Conservation (phyloP, 1,140 invertebrate species). For the Conus betulinus region DNA sequence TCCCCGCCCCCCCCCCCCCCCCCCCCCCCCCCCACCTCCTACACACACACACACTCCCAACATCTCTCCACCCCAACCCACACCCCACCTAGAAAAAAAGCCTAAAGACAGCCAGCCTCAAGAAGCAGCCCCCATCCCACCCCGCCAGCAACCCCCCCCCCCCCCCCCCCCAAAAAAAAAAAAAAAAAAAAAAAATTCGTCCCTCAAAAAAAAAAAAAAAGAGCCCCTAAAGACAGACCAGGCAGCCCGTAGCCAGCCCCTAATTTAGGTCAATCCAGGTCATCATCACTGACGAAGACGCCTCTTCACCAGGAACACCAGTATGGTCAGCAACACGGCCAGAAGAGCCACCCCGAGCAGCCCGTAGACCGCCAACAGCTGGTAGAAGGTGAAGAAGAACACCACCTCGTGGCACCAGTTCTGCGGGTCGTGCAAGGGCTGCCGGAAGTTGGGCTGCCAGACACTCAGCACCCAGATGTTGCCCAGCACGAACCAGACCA, state of each 20-base stretch:
- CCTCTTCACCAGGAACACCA: slow-evolving; percentile 14
- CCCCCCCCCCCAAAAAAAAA: not conserved
- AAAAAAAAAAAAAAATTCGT: not conserved
- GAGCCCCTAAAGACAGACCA: not conserved
- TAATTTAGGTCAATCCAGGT: too few species aligned
- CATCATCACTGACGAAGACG: not conserved
- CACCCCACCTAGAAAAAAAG: too few species aligned
- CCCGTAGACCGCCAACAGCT: slow-evolving; percentile 83
- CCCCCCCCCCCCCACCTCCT: too few species aligned
- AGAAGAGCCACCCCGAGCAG: slow-evolving; percentile 74
- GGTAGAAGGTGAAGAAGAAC: slow-evolving; percentile 76
- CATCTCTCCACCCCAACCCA: too few species aligned
- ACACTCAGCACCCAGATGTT: slow-evolving; percentile 63
- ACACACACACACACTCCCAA: too few species aligned
- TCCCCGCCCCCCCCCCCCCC: too few species aligned
- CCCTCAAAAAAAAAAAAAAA: not conserved
- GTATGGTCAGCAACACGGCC: not conserved
- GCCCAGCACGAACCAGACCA: slow-evolving; percentile 78
- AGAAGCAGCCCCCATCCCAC: not conserved
- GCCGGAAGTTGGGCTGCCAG: slow-evolving; percentile 69
- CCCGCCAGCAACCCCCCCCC: too few species aligned
- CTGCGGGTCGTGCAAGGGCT: slow-evolving; percentile 79
- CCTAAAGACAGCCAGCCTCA: not conserved
- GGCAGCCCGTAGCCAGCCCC: not conserved
- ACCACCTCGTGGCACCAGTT: slow-evolving; percentile 69